A percentile compares a stretch with the other conserved stretches of the same genome.
phyloP scores from a whole-genome alignment of 1,140 invertebrate species.

The Drosophila baimaii region DNA sequence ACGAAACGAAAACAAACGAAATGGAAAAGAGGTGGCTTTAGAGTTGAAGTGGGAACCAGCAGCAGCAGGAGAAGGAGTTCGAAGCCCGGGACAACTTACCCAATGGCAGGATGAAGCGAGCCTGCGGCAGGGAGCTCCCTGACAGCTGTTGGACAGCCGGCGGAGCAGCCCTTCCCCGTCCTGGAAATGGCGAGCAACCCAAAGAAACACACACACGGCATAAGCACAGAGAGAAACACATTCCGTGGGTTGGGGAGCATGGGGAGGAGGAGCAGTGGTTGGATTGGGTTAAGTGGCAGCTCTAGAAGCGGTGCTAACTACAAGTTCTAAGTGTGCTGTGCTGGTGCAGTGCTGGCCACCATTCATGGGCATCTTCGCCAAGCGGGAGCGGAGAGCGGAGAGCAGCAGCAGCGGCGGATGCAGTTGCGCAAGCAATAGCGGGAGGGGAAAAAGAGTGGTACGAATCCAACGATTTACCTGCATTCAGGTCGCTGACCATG shows the following conservation, averaged over 20 bases:
- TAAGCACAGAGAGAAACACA: conserved; percentile 62
- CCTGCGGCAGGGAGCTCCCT: conserved; percentile 58
- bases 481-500: conserved; percentile 96
- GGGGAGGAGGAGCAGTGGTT: conserved; percentile 14
- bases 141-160: conserved; percentile 15
- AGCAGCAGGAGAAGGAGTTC: conserved; percentile 7
- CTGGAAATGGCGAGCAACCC: conserved; percentile 62
- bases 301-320: conserved; percentile 69
- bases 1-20: conserved; percentile 40
- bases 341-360: conserved; percentile 59
- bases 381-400: conserved; percentile 9
- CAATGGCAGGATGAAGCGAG: conserved; percentile 80
- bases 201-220: conserved; percentile 50
- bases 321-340: conserved; percentile 41
- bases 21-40: conserved; percentile 25
- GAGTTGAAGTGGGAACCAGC: conserved; percentile 9
- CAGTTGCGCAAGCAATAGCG: conserved; percentile 33
- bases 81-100: conserved; percentile 69
- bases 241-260: conserved; percentile 51
- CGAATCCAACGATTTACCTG: conserved; percentile 86
- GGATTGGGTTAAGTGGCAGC: conserved; percentile 24
- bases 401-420: conserved; percentile 38
- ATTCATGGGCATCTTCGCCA: conserved; percentile 29
- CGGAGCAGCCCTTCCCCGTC: conserved; percentile 47
- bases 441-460: conserved; percentile 5